phyloP scores from a whole-genome alignment of 2,888 invertebrate species.

The Lydus trimaculatus region DNA sequence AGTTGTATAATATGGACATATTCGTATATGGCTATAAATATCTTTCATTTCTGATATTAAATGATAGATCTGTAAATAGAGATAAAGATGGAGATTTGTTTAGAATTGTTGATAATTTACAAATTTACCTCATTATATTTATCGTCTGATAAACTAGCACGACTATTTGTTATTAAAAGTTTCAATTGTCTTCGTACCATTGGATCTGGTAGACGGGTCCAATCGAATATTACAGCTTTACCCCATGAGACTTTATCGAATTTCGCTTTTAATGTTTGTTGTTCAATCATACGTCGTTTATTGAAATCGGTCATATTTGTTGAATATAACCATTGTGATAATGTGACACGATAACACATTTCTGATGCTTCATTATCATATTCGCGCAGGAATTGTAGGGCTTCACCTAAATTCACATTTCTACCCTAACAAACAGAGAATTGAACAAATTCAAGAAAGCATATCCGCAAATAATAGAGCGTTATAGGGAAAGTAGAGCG shows the following conservation, averaged over 20 bases:
- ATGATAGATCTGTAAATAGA: constrained; percentile 69
- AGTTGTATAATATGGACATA: constrained; percentile 72
- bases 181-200: constrained; percentile 72
- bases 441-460: background rate
- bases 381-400: constrained; percentile 74
- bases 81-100: background rate
- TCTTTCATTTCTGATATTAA: constrained; percentile 82
- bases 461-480: background rate
- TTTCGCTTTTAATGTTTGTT: constrained; percentile 73
- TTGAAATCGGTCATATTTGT: constrained; percentile 79
- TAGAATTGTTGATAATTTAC: background rate
- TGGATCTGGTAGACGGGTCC: constrained; percentile 72
- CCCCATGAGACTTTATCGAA: constrained; percentile 80
- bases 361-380: constrained; percentile 76
- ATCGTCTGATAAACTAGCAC: constrained; percentile 77
- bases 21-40: constrained; percentile 73
- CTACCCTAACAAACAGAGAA: constrained; percentile 63
- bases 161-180: constrained; percentile 73
- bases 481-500: background rate
- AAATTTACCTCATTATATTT: constrained; percentile 73
- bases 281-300: constrained; percentile 74
- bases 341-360: constrained; percentile 75
- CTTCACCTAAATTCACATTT: constrained; percentile 72
- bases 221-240: constrained; percentile 74
- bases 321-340: constrained; percentile 78